Conservation (phyloP, 2,888 invertebrate species). For the Stenolophus ochropezus region DNA sequence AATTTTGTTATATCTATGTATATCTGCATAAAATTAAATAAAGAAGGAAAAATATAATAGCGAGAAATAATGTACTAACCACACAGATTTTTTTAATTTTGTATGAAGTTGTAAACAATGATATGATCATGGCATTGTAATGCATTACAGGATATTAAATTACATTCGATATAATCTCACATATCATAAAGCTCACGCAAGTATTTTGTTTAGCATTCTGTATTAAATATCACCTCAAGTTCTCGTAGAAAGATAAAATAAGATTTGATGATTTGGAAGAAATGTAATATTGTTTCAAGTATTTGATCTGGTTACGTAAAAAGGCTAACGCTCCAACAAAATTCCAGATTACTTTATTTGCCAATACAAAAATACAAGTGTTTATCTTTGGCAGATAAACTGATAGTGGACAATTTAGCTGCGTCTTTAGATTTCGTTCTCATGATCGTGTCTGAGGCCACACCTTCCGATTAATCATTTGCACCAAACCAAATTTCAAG, state of each 20-base stretch:
- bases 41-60: too few relatives aligned
- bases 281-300: too few relatives aligned
- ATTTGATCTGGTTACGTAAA: background rate
- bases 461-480: constrained; percentile 22
- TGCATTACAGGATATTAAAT: constrained; percentile 21
- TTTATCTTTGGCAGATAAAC: constrained; percentile 42
- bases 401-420: constrained; percentile 22
- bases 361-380: constrained; percentile 14
- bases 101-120: background rate
- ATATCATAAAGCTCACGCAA: constrained; percentile 33
- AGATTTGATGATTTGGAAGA: too few relatives aligned
- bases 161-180: background rate
- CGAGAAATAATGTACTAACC: background rate
- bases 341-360: constrained; percentile 24
- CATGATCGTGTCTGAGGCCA: constrained; percentile 4
- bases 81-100: background rate
- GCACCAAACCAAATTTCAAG: constrained; percentile 30
- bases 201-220: constrained; percentile 30
- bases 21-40: too few relatives aligned
- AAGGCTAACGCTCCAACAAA: background rate
- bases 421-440: constrained; percentile 25
- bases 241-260: too few relatives aligned
- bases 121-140: constrained; percentile 25
- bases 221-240: constrained; percentile 18
- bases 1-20: too few relatives aligned